A percentile compares a stretch with the other conserved stretches of the same genome.
These are phyloP conservation scores for Egretta garzetta DNA, from an alignment of 2,113 vertebrate genomes.

Conservation along the genomic window DNA sequence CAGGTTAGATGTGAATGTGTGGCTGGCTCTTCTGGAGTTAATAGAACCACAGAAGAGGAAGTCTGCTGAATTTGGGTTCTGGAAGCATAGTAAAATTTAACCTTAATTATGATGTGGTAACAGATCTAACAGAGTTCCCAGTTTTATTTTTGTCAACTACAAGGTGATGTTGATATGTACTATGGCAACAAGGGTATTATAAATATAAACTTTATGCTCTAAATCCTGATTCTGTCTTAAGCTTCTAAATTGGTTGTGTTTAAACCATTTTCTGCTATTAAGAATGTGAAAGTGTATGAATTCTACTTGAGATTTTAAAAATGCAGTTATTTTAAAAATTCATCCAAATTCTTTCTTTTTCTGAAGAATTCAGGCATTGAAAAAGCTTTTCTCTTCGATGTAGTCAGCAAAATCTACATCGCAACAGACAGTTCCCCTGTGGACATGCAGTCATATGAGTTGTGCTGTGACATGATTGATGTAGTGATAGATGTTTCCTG, in stretches of 20 bases:
- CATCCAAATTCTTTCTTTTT: conserved; percentile 58
- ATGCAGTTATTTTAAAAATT: conserved; percentile 19
- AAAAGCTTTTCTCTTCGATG: conserved; percentile 98
- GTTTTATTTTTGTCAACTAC: background rate
- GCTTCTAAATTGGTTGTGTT: background rate
- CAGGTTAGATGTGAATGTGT: background rate
- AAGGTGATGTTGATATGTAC: background rate
- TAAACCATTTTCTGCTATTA: background rate
- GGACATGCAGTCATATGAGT: conserved; percentile 98
- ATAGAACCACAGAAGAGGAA: background rate
- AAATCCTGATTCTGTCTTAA: background rate
- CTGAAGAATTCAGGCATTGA: conserved; percentile 98
- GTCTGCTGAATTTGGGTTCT: background rate
- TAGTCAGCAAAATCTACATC: conserved; percentile 99
- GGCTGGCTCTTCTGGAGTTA: background rate
- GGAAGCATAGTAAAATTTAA: background rate
- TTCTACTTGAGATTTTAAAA: background rate
- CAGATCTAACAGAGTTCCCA: background rate
- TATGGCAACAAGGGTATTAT: background rate
- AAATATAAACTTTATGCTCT: background rate
- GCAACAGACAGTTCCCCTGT: conserved; percentile 99
- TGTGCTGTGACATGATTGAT: conserved; percentile 99
- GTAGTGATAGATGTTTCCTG: conserved; percentile 99
- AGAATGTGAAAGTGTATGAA: background rate
- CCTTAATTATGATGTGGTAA: background rate